Evolutionary conservation across 2,888 invertebrate species (phyloP).

Genomic region (Phragmatobia fuliginosa): DNA sequence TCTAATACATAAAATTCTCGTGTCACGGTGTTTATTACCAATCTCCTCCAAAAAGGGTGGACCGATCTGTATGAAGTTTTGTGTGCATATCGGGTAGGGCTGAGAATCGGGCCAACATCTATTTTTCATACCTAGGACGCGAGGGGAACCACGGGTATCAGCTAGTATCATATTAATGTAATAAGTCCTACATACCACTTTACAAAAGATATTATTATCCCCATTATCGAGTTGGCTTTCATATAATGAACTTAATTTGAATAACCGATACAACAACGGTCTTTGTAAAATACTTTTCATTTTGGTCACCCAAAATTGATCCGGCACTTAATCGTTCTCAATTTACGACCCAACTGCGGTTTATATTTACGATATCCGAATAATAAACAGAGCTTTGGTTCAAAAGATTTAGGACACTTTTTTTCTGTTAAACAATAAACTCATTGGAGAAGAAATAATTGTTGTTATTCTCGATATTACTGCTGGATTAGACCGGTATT

Average conservation of each 20-base stretch:
- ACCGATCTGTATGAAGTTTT: too few species aligned
- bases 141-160: too few species aligned
- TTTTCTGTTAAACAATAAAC: constrained; percentile 19
- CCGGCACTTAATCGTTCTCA: constrained; percentile 47
- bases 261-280: constrained; percentile 41
- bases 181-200: not conserved
- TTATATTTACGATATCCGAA: constrained; percentile 51
- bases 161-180: too few species aligned
- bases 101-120: too few species aligned
- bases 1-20: not conserved
- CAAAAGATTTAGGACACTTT: constrained; percentile 27
- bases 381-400: constrained; percentile 35
- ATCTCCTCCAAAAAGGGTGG: too few species aligned
- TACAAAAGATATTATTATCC: constrained; percentile 40
- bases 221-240: constrained; percentile 23
- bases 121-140: too few species aligned
- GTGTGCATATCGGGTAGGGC: too few species aligned
- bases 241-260: constrained; percentile 49
- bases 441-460: constrained; percentile 1
- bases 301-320: constrained; percentile 49
- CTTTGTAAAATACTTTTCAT: constrained; percentile 49
- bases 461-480: not conserved
- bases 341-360: constrained; percentile 47
- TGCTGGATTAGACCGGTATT: too few species aligned
- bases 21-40: too few species aligned